Evolutionary conservation across 2,113 vertebrate genomes (phyloP), one percentile per base, ranked within the genome.

Genomic region (Catharus minimus): DNA sequence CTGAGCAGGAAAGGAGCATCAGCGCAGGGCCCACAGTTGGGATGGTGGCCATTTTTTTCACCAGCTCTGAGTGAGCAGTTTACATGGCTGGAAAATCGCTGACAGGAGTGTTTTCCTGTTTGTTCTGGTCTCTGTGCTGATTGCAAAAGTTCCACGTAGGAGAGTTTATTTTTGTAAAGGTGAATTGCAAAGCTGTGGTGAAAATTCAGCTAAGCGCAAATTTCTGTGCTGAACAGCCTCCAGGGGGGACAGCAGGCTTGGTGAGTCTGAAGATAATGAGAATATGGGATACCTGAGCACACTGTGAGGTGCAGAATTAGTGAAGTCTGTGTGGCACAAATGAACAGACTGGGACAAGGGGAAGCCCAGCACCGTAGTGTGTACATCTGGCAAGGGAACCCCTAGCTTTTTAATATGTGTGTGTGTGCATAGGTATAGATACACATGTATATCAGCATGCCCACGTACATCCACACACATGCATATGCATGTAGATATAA

Each of bases 141-240:
- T 96, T 95, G 92, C 80, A 76, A 79, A 90, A 94, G 87, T 94
- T 93, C 86, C 80, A 87, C 65, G 55, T 89, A 94, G 60, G 89
- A 92, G 88, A 92, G 95, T 95, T 96, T 96, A 95, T 93, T 96
- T 96, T 96, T 96, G 90, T 96, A 94, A 93, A 95, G 92, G 93
- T 95, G 94, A 93, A 95, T 88, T 96, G 94, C 90, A 93, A 32
- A 95, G 94, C 95, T 93, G 52, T 8, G 83, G 84, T 79, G 88
- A 95, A 97, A 96, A 93, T 91, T 92, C 82, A 96, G 93, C 94
- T 95, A 95, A 96, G 94, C 92, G 91, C 71, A 87, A 92, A 94
- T 95, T 93, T 95, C 93, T 91, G 76, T 46, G 50, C 79, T 75
- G 94, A 88, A 38, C 69, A 73, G 92, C 90, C 89, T 91, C 92